Conservation (phyloP, 2,113 vertebrate species). For the Tenebrosternarchus preto region DNA sequence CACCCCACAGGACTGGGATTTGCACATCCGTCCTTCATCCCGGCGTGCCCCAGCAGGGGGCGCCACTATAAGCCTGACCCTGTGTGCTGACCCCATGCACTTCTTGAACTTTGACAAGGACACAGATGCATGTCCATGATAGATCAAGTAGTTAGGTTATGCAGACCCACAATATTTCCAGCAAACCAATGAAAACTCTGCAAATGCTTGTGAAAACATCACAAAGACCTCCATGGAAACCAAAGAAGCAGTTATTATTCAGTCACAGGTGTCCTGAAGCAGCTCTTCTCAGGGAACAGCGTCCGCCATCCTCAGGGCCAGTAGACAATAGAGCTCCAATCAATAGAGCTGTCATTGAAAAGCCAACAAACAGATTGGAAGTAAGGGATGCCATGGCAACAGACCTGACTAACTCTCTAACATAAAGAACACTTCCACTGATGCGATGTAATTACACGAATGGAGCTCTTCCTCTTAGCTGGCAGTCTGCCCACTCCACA, state of each 20-base stretch:
- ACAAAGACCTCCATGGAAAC: constrained; percentile 5
- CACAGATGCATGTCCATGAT: not conserved
- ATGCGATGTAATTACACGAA: constrained; percentile 40
- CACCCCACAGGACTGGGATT: too few species aligned
- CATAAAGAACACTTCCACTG: constrained; percentile 41
- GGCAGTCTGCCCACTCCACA: not conserved
- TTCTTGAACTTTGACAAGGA: not conserved
- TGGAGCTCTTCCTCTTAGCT: constrained; percentile 23
- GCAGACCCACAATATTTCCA: not conserved
- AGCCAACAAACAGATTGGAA: constrained; percentile 46
- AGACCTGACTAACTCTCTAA: constrained; percentile 39
- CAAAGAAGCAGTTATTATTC: constrained; percentile 2
- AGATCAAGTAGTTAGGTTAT: not conserved
- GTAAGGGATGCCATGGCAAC: constrained; percentile 53
- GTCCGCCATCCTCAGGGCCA: constrained; percentile 46
- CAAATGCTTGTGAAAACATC: not conserved
- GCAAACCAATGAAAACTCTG: constrained; percentile 1
- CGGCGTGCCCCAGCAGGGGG: not conserved
- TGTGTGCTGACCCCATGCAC: not conserved
- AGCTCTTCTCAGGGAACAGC: constrained; percentile 4
- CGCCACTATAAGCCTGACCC: not conserved
- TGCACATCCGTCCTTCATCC: too few species aligned
- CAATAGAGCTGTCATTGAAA: constrained; percentile 54
- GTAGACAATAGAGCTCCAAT: constrained; percentile 49
- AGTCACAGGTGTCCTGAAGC: constrained; percentile 1